Conservation (phyloP, 2,797 vertebrate species). For the Clarias platycephalus region DNA sequence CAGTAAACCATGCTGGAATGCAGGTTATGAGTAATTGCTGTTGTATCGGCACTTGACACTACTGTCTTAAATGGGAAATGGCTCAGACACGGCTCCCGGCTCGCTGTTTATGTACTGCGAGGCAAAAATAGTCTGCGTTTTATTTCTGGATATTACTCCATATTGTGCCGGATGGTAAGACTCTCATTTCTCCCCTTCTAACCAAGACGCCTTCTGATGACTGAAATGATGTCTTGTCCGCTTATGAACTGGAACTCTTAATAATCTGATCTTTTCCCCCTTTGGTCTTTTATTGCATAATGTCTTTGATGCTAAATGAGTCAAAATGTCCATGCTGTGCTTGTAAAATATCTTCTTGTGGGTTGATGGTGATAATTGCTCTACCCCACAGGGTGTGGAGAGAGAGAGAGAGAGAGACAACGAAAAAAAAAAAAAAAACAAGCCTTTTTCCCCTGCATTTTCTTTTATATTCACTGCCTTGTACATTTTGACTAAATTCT, state of each 20-base stretch:
- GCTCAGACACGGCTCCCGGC: slow-evolving; percentile 17
- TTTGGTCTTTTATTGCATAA: slow-evolving; percentile 36
- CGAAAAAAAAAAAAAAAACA: background rate
- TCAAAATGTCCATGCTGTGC: slow-evolving; percentile 76
- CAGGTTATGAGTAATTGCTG: slow-evolving; percentile 31
- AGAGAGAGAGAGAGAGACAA: background rate
- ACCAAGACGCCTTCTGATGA: background rate
- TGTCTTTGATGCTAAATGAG: slow-evolving; percentile 68
- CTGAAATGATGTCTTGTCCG: background rate
- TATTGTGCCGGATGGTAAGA: background rate
- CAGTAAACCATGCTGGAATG: slow-evolving; percentile 13
- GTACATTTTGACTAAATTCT: slow-evolving; percentile 8
- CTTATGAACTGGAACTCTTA: background rate
- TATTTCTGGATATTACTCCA: background rate
- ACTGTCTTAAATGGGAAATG: slow-evolving; percentile 20
- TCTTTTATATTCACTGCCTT: background rate
- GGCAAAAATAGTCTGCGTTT: background rate
- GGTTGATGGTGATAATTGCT: slow-evolving; percentile 29
- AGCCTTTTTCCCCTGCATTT: background rate
- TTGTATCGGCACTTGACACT: slow-evolving; percentile 17
- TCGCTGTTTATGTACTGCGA: slow-evolving; percentile 11
- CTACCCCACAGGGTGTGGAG: slow-evolving; percentile 10
- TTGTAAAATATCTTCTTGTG: slow-evolving; percentile 57
- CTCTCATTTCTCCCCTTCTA: background rate
- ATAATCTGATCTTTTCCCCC: background rate